Percentiles rank a stretch among this genome's conserved stretches.
These are phyloP conservation scores for Candidula unifasciata DNA, from an alignment of 2,888 invertebrate genomes.

Conservation along the genomic window DNA sequence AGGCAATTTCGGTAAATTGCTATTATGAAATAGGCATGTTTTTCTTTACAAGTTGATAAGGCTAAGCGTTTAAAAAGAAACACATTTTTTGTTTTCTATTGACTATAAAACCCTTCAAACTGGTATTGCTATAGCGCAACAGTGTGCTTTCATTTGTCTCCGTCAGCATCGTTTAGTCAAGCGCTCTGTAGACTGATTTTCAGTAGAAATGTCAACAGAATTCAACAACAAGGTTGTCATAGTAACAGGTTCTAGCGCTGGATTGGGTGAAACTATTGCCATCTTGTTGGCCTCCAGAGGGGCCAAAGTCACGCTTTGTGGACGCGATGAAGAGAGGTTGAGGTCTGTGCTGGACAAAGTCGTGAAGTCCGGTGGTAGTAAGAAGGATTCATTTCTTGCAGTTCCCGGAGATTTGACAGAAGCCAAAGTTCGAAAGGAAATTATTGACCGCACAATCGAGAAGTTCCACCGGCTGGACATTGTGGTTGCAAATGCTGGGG, in stretches of 20 bases:
- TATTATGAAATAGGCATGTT: too few relatives aligned
- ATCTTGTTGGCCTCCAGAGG: constrained; percentile 50
- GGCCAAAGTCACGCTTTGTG: constrained; percentile 27
- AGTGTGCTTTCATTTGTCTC: too few relatives aligned
- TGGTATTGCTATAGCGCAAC: too few relatives aligned
- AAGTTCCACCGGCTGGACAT: constrained; percentile 28
- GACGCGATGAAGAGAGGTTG: constrained; percentile 6
- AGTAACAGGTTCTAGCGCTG: constrained; percentile 23
- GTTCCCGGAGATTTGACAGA: constrained; percentile 12
- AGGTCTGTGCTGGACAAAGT: neutral
- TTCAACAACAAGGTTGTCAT: constrained; percentile 1
- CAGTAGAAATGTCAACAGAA: neutral
- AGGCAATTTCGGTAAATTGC: too few relatives aligned
- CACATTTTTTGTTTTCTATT: too few relatives aligned
- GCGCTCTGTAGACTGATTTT: too few relatives aligned
- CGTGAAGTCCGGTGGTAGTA: constrained; percentile 1
- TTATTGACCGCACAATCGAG: neutral
- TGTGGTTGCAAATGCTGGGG: constrained; percentile 35
- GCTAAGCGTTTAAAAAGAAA: too few relatives aligned
- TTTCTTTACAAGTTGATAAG: too few relatives aligned
- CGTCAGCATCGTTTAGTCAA: too few relatives aligned
- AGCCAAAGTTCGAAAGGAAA: neutral
- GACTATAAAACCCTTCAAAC: too few relatives aligned
- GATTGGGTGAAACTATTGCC: neutral
- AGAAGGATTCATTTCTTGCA: neutral